Percentiles rank a stretch among this genome's conserved stretches.
phyloP scores from a whole-genome alignment of 2,888 invertebrate genomes.

The Tenthredo scrophulariae region DNA sequence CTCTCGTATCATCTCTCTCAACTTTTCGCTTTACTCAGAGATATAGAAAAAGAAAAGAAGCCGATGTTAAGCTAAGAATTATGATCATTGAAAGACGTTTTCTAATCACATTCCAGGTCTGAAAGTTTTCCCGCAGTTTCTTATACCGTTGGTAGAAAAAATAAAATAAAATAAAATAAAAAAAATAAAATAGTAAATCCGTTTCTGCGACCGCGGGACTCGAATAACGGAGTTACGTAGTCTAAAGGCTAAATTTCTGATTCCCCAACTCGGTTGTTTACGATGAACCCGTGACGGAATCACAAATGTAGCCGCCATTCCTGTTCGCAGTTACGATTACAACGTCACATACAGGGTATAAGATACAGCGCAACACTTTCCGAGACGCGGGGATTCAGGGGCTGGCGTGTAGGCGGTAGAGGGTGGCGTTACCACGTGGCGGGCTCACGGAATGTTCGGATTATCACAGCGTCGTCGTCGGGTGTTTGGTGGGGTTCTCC shows the following conservation, averaged over 20 bases:
- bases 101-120: not conserved
- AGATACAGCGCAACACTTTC: constrained; percentile 64
- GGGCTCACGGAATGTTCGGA: constrained; percentile 72
- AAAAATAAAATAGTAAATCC: not conserved
- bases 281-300: constrained; percentile 67
- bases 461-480: constrained; percentile 68
- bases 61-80: not conserved
- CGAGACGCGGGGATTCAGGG: constrained; percentile 45
- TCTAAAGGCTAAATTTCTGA: constrained; percentile 41
- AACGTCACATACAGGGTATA: constrained; percentile 70
- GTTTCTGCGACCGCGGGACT: not conserved
- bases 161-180: too few relatives aligned
- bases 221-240: not conserved
- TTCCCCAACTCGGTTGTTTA: constrained; percentile 60
- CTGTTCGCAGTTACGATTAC: constrained; percentile 65
- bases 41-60: not conserved
- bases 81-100: not conserved
- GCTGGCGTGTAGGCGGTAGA: constrained; percentile 46
- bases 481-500: constrained; percentile 45
- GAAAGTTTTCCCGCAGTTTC: not conserved
- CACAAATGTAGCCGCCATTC: constrained; percentile 59
- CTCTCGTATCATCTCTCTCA: not conserved
- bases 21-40: not conserved
- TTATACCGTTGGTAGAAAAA: not conserved
- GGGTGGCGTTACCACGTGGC: constrained; percentile 65